Evolutionary conservation across 2,113 vertebrate species (phyloP).

Genomic region (Vulpes ferrilata): DNA sequence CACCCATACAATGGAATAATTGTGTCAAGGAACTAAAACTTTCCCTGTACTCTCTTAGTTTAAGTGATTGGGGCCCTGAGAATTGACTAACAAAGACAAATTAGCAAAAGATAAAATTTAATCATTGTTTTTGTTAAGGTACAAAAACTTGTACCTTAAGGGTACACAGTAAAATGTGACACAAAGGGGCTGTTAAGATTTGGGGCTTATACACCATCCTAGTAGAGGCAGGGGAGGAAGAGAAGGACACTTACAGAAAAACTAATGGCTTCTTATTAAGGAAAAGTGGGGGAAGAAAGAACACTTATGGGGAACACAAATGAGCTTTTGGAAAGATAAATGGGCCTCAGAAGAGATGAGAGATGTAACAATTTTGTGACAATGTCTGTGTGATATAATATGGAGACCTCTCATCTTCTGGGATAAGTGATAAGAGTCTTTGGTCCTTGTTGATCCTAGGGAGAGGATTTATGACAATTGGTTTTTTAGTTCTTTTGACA

Average conservation of each 20-base stretch:
- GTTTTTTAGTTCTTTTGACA: not conserved
- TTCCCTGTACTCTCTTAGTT: not conserved
- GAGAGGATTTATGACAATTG: not conserved
- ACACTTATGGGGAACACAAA: not conserved
- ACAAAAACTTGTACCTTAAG: no score
- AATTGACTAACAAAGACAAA: not conserved
- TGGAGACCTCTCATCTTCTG: not conserved
- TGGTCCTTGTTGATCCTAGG: not conserved
- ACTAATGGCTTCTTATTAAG: not conserved
- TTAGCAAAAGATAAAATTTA: not conserved
- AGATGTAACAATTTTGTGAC: not conserved
- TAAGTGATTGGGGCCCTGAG: not conserved
- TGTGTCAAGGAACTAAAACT: not conserved
- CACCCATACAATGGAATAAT: not conserved
- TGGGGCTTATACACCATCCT: not conserved
- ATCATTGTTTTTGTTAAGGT: not conserved
- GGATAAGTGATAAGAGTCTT: not conserved
- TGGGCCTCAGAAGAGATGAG: not conserved
- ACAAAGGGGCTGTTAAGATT: not conserved
- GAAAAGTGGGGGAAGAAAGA: not conserved
- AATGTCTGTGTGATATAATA: not conserved
- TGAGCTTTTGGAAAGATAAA: slow-evolving; percentile 1
- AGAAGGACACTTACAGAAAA: not conserved
- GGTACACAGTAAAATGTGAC: not conserved
- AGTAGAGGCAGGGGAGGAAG: not conserved